Evolutionary conservation across 2,113 vertebrate species (phyloP), one percentile per base, ranked within the genome.

Genomic region (Aptenodytes forsteri): DNA sequence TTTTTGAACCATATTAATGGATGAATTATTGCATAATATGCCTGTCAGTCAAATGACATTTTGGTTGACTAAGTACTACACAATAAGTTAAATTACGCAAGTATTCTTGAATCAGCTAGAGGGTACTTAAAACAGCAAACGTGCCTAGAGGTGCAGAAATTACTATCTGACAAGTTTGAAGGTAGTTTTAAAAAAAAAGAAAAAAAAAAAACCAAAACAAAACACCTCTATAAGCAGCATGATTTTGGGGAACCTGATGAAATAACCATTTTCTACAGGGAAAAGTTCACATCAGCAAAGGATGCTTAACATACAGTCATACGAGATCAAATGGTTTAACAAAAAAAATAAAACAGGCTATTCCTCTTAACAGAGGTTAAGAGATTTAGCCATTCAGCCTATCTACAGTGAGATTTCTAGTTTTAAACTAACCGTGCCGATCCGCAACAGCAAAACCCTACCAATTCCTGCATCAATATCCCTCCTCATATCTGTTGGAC

Each of bases 21-120:
- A 86, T 95, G 91, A 90, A 91, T 91, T 94, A 85, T 92, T 91
- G 46, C 82, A 94, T 94, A 94, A 95, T 67, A 85, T 16, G 20
- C 88, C 44, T 27, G 85, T 85, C 92, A 94, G 34, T 85, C 26
- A 96, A 95, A 92, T 54, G 29, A 73, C 66, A 93, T 92, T 85
- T 94, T 61, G 46, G 62, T 93, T 83, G 87, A 90, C 25, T 90
- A 97, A 94, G 46, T 79, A 65, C 62, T 66, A 87, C 34, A 64
- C 72, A 89, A 18, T 19, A 46, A 96, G 34, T 93, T 93, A 90
- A 90, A 90, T 92, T 86, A 93, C 56, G 49, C 73, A 93, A 85
- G 61, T 83, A 87, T 85, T 72, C 36, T 82, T 87, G 81, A 87
- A 93, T 76, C 73, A 94, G 73, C 81, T 85, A 76, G 27, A 93